Conservation (phyloP, 2,797 vertebrate species). For the Myotis myotis region DNA sequence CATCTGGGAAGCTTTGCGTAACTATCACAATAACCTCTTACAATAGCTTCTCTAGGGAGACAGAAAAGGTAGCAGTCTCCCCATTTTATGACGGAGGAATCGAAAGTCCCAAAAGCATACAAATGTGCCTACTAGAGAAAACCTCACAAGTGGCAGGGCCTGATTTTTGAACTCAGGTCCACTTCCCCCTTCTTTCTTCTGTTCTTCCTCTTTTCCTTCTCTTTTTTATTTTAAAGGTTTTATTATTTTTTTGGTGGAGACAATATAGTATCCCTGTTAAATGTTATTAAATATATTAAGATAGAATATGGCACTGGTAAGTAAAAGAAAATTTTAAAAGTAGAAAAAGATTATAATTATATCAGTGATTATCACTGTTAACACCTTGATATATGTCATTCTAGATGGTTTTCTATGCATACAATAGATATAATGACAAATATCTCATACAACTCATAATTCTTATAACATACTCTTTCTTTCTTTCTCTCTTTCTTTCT, state of each 20-base stretch:
- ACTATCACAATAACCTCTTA: not conserved
- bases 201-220: not conserved
- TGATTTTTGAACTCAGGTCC: not conserved
- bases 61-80: not conserved
- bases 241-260: not conserved
- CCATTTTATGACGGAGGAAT: not conserved
- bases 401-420: not conserved
- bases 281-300: slow-evolving; percentile 5
- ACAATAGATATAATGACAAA: not conserved
- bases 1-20: not conserved
- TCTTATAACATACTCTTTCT: not conserved
- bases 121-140: not conserved
- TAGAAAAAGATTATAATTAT: not conserved
- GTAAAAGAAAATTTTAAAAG: not conserved
- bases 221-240: slow-evolving; percentile 36
- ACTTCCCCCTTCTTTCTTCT: not conserved
- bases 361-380: not conserved
- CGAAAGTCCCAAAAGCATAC: not conserved
- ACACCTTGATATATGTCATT: not conserved
- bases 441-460: not conserved
- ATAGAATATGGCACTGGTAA: not conserved
- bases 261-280: not conserved
- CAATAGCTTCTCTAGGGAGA: not conserved
- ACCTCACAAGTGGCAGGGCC: not conserved
- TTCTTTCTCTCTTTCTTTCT: too few relatives aligned